Conservation (phyloP, 2,113 vertebrate genomes). For the Cyprinodon tularosa region DNA sequence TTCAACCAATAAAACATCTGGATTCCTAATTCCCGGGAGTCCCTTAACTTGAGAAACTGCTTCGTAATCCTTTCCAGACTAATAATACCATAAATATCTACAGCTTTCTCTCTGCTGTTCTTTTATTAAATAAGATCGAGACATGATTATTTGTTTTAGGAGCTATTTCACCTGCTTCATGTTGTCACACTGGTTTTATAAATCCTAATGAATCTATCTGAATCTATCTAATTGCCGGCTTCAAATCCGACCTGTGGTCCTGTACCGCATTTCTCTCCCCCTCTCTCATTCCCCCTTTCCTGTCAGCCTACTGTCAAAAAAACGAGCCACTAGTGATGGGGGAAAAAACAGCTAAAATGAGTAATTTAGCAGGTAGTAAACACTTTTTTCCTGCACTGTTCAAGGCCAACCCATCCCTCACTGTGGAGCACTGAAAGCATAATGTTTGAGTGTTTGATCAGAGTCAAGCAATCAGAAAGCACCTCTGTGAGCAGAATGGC, state of each 20-base stretch:
- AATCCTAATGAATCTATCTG: too few relatives aligned
- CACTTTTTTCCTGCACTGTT: not conserved
- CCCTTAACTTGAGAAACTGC: too few relatives aligned
- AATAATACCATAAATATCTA: not conserved
- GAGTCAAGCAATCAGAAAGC: slow-evolving; percentile 47
- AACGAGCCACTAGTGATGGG: too few relatives aligned
- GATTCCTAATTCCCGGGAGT: too few relatives aligned
- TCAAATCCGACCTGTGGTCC: too few relatives aligned
- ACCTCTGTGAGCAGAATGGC: slow-evolving; percentile 37
- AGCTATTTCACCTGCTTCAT: not conserved
- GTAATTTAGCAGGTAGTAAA: not conserved
- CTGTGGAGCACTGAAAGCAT: slow-evolving; percentile 25
- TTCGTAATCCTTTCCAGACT: not conserved
- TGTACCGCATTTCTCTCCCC: too few relatives aligned
- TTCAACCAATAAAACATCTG: too few relatives aligned
- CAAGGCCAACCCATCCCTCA: not conserved
- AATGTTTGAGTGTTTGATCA: slow-evolving; percentile 38
- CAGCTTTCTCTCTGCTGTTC: not conserved
- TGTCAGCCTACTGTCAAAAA: too few relatives aligned
- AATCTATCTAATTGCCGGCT: too few relatives aligned
- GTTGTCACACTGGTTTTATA: too few relatives aligned
- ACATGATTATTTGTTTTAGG: too few relatives aligned
- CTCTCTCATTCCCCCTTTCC: too few relatives aligned
- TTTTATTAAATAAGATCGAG: not conserved
- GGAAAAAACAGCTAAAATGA: not conserved